Evolutionary conservation across 2,888 invertebrate species (phyloP).

Genomic region (Thymelicus sylvestris): DNA sequence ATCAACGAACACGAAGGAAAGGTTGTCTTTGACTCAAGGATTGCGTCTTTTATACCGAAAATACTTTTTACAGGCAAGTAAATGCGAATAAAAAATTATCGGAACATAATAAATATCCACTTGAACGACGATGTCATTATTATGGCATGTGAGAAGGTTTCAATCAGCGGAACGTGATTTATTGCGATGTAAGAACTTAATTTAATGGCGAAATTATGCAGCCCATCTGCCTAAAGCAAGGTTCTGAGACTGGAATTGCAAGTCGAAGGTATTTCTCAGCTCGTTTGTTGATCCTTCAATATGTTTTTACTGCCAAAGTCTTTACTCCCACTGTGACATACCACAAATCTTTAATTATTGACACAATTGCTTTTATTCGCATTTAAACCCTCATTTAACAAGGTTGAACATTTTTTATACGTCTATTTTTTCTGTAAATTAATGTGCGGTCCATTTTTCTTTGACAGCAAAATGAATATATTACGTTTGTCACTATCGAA

Average conservation of each 20-base stretch:
- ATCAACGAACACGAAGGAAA: not conserved
- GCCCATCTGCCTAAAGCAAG: slow-evolving; percentile 33
- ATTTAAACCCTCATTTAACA: no score
- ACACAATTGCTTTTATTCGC: not conserved
- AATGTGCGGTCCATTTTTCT: slow-evolving; percentile 8
- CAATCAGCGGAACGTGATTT: slow-evolving; percentile 43
- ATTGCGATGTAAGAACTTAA: slow-evolving; percentile 42
- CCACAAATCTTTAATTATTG: not conserved
- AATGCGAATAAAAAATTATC: slow-evolving; percentile 25
- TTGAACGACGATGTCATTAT: slow-evolving; percentile 37
- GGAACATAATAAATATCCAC: slow-evolving; percentile 19
- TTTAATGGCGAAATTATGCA: slow-evolving; percentile 44
- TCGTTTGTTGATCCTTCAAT: slow-evolving; percentile 29
- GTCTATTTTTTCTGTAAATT: slow-evolving; percentile 15
- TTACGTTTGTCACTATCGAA: slow-evolving; percentile 35
- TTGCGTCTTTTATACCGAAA: not conserved
- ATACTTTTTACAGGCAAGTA: slow-evolving; percentile 1
- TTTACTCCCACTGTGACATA: slow-evolving; percentile 11
- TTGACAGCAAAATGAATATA: slow-evolving; percentile 23
- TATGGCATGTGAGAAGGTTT: slow-evolving; percentile 40
- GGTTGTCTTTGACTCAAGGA: slow-evolving; percentile 1
- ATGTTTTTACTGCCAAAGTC: slow-evolving; percentile 24
- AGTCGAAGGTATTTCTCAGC: slow-evolving; percentile 25
- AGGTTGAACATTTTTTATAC: not conserved
- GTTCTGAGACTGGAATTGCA: slow-evolving; percentile 18